Percentiles rank a stretch among this genome's conserved stretches.
Evolutionary conservation across 2,797 vertebrate species (phyloP).

Genomic region (Carapus acus): DNA sequence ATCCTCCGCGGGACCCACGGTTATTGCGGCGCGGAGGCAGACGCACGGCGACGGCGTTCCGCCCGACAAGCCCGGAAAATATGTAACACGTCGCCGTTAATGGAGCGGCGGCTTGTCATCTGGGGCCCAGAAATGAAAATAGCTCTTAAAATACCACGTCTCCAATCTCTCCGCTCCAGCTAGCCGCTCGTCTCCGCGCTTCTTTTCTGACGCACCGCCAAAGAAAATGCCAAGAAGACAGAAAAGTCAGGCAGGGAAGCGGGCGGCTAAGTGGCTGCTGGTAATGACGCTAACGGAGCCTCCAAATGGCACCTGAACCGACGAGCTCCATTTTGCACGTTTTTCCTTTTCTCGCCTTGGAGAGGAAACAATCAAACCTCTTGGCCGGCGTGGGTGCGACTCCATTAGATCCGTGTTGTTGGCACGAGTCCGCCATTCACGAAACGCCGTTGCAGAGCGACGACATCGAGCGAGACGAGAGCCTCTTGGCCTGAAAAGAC

Average conservation of each 20-base stretch:
- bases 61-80: conserved; percentile 38
- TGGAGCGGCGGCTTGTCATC: conserved; percentile 42
- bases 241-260: conserved; percentile 50
- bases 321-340: conserved; percentile 51
- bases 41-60: conserved; percentile 12
- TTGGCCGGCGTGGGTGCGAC: conserved; percentile 15
- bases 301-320: conserved; percentile 54
- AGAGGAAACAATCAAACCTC: conserved; percentile 25
- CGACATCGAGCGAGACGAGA: too few relatives aligned
- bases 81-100: conserved; percentile 41
- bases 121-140: conserved; percentile 34
- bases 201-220: conserved; percentile 48
- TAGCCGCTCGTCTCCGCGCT: conserved; percentile 36
- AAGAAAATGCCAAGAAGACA: conserved; percentile 58
- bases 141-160: conserved; percentile 44
- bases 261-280: conserved; percentile 46
- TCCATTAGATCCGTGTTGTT: conserved; percentile 7
- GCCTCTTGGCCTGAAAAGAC: too few relatives aligned
- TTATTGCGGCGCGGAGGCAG: conserved; percentile 16
- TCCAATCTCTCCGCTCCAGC: conserved; percentile 25
- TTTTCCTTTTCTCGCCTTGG: conserved; percentile 40
- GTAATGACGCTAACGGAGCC: conserved; percentile 65
- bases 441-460: background rate
- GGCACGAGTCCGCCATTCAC: conserved; percentile 4
- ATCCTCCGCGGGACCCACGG: background rate